Base-by-base conservation (phyloP, 2,888 invertebrate genomes). In the Gisinianus flammeolus region DNA sequence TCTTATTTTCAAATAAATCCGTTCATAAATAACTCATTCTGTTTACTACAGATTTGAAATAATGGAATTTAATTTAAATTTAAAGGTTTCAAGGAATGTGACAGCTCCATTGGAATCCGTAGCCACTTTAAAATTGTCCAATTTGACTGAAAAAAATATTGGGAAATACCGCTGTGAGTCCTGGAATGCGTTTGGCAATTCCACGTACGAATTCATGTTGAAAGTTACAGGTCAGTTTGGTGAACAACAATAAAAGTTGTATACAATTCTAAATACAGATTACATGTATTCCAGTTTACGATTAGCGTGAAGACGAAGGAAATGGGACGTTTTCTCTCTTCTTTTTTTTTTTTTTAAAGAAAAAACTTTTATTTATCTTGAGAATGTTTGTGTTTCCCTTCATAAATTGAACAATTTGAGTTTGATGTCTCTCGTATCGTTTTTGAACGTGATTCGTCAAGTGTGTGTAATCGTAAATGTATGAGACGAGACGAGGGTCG, bases 101-200 rank as follows among this genome's bases (percentile, higher is more conserved):
- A 75, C 79, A 2, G 44, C 26, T 19, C 66, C 81, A 0, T 72
- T 72, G 6, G 82, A 81, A 24, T 77, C 77, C 30, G 62, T 77
- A 16, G 80, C 83, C 0, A n/a, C 58, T 0, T 69, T 85, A 19
- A 82, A 81, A 70, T 54, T 85, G 58, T 77, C 74, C 22, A 82
- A 83, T 79, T 28, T 84, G 54, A 81, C 79, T 5, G 79, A 79
- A 12, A 79, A 64, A 31, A 81, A 83, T 35, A 75, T 71, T 52
- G 85, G 85, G 6, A 64, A 31, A 1, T 85, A 84, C 72, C 81
- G 73, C 44, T 85, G 85, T 73, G 83, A 84, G 76, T 80, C 85
- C 10, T 67, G 73, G 8, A 85, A 84, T 68, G 77, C 79, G 22
- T 81, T 79, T 72, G 85, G 85, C 1, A 81, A 71, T 67, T 58